Evolutionary conservation across 2,888 invertebrate genomes (phyloP).

Genomic region (Dione vanillae): DNA sequence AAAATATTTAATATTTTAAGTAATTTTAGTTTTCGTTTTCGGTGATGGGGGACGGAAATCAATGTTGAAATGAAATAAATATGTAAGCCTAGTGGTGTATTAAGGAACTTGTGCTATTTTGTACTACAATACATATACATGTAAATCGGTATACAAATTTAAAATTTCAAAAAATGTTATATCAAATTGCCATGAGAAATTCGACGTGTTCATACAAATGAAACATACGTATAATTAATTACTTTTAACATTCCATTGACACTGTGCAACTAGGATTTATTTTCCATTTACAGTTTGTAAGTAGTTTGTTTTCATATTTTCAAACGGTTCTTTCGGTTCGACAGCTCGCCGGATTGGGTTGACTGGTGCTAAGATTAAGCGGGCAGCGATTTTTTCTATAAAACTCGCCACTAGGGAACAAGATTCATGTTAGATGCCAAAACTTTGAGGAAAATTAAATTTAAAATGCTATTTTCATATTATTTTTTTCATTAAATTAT

Average conservation of each 20-base stretch:
- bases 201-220: constrained; percentile 1
- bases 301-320: constrained; percentile 56
- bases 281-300: constrained; percentile 46
- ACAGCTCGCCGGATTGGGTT: constrained; percentile 52
- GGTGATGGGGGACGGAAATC: too few species aligned
- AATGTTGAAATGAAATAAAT: too few species aligned
- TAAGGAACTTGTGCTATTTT: too few species aligned
- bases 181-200: not conserved
- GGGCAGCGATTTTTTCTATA: constrained; percentile 29
- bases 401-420: not conserved
- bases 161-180: too few species aligned
- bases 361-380: constrained; percentile 32
- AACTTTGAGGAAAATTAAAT: not conserved
- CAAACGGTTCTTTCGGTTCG: constrained; percentile 70
- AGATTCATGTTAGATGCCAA: not conserved
- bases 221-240: constrained; percentile 39
- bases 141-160: too few species aligned
- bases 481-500: too few species aligned
- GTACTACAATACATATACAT: too few species aligned
- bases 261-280: constrained; percentile 36
- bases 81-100: too few species aligned
- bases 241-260: constrained; percentile 38
- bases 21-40: too few species aligned
- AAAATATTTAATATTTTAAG: too few species aligned
- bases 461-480: too few species aligned